A percentile compares a stretch with the other conserved stretches of the same genome.
Evolutionary conservation across 2,888 invertebrate species (phyloP).

Genomic region (Rhorus exstirpatorius): DNA sequence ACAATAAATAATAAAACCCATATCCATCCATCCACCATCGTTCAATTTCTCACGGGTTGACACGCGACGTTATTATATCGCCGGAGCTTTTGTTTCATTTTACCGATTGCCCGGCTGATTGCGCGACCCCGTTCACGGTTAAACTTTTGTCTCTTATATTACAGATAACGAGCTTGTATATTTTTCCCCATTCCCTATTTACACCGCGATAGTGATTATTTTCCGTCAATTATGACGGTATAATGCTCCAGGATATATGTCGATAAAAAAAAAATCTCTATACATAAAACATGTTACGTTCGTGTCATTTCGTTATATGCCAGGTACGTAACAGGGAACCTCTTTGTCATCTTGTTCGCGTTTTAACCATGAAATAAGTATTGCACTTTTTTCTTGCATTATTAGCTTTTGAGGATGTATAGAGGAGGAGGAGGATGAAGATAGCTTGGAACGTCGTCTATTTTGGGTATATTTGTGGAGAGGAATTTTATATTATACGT

Average conservation of each 20-base stretch:
- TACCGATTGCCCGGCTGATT: constrained; percentile 50
- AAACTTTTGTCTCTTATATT: constrained; percentile 49
- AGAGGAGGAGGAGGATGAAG: no score
- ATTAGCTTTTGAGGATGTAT: background rate
- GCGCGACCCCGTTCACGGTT: constrained; percentile 32
- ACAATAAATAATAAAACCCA: constrained; percentile 64
- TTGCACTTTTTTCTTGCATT: background rate
- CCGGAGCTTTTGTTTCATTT: constrained; percentile 12
- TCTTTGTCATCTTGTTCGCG: constrained; percentile 23
- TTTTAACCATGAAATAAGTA: background rate
- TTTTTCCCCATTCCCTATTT: background rate
- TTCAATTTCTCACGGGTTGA: constrained; percentile 48
- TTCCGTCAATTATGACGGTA: constrained; percentile 3
- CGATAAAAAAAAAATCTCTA: background rate
- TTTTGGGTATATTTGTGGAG: no score
- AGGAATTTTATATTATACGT: no score
- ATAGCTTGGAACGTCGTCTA: background rate
- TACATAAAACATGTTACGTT: background rate
- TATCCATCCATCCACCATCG: constrained; percentile 31
- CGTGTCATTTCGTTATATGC: background rate
- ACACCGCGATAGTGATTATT: constrained; percentile 2
- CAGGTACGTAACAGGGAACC: constrained; percentile 45
- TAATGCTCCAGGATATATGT: constrained; percentile 7
- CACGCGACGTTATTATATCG: constrained; percentile 55
- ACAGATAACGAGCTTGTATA: constrained; percentile 1